phyloP scores from a whole-genome alignment of 2,113 vertebrate genomes.

The Andinoacara biseriatus region DNA sequence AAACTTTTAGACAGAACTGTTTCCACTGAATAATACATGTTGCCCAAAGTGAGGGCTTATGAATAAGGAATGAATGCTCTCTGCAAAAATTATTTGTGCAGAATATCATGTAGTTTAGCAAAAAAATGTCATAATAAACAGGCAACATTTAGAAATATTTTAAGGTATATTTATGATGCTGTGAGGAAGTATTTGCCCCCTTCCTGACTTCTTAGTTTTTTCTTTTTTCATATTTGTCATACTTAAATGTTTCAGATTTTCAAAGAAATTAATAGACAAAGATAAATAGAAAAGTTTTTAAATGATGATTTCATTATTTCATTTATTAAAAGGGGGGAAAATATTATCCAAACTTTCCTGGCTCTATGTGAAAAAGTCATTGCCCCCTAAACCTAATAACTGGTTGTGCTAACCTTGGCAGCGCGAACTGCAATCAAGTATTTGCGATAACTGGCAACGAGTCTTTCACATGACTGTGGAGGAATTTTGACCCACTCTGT shows the following conservation, averaged over 20 bases:
- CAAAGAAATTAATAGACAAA: not conserved
- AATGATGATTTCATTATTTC: too few relatives aligned
- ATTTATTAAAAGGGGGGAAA: too few relatives aligned
- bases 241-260: not conserved
- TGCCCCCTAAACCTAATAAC: too few relatives aligned
- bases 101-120: not conserved
- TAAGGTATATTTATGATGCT: not conserved
- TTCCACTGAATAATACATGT: not conserved
- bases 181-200: not conserved
- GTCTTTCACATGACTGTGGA: too few relatives aligned
- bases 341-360: too few relatives aligned
- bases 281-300: not conserved
- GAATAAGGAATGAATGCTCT: not conserved
- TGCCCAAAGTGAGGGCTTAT: not conserved
- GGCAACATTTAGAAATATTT: not conserved
- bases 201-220: not conserved
- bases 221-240: not conserved
- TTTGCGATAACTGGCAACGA: too few relatives aligned
- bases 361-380: too few relatives aligned
- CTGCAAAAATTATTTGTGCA: not conserved
- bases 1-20: not conserved
- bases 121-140: not conserved
- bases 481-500: too few relatives aligned
- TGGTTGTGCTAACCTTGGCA: too few relatives aligned
- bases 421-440: too few relatives aligned